These are phyloP conservation scores for Xestia c-nigrum DNA, from an alignment of 2,888 invertebrate species.

Conservation along the genomic window DNA sequence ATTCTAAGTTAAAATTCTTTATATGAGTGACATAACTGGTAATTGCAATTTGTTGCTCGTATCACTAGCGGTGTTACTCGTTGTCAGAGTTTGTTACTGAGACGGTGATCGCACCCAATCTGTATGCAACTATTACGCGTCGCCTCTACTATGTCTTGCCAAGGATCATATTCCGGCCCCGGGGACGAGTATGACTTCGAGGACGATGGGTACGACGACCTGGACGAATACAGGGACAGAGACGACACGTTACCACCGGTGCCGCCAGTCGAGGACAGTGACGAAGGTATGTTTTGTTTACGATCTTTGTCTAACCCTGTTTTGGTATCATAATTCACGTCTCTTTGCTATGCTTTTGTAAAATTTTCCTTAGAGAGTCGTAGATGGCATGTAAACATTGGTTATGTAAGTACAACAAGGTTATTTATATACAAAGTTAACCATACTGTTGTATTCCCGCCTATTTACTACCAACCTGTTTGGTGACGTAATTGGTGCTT, in stretches of 20 bases:
- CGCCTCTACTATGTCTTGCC: slow-evolving; percentile 92
- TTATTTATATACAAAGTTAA: slow-evolving; percentile 68
- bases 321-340: slow-evolving; percentile 77
- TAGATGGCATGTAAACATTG: slow-evolving; percentile 76
- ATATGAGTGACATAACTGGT: slow-evolving; percentile 84
- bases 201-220: slow-evolving; percentile 93
- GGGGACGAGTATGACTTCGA: slow-evolving; percentile 94
- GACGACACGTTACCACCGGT: slow-evolving; percentile 89
- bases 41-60: slow-evolving; percentile 77
- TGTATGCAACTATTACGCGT: slow-evolving; percentile 91
- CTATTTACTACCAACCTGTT: slow-evolving; percentile 78
- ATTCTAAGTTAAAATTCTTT: slow-evolving; percentile 79
- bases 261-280: slow-evolving; percentile 91
- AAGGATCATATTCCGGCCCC: slow-evolving; percentile 93
- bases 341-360: slow-evolving; percentile 62
- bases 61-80: slow-evolving; percentile 72
- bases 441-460: slow-evolving; percentile 79
- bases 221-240: slow-evolving; percentile 92
- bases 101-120: slow-evolving; percentile 85
- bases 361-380: slow-evolving; percentile 58
- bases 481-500: slow-evolving; percentile 83
- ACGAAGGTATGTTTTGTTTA: slow-evolving; percentile 90
- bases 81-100: slow-evolving; percentile 82
- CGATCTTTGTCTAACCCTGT: slow-evolving; percentile 76
- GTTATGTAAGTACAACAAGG: slow-evolving; percentile 79